Conservation (phyloP, 2,797 vertebrate genomes). For the Pangasius djambal region DNA sequence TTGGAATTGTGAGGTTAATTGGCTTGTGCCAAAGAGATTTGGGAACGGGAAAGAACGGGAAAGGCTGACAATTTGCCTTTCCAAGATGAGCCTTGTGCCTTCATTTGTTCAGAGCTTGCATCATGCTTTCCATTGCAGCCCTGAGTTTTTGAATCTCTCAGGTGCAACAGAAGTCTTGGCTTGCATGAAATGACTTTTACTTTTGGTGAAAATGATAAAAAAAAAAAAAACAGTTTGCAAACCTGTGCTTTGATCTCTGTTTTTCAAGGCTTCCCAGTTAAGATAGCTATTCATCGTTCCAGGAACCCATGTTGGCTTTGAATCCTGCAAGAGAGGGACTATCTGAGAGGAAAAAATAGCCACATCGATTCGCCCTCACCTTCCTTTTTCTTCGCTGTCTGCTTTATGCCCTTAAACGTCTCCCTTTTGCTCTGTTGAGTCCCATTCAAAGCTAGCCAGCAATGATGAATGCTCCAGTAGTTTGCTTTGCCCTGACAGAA, state of each 20-base stretch:
- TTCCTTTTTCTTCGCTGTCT: slow-evolving; percentile 71
- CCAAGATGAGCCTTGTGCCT: not conserved
- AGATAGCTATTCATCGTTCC: slow-evolving; percentile 56
- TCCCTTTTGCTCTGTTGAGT: slow-evolving; percentile 77
- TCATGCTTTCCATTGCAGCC: slow-evolving; percentile 58
- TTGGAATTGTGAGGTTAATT: slow-evolving; percentile 74
- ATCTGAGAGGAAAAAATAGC: slow-evolving; percentile 69
- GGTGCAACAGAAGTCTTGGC: slow-evolving; percentile 55
- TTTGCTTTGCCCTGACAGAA: slow-evolving; percentile 68
- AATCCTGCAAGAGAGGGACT: slow-evolving; percentile 66
- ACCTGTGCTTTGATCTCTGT: slow-evolving; percentile 66
- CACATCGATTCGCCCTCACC: slow-evolving; percentile 69
- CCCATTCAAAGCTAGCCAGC: slow-evolving; percentile 77
- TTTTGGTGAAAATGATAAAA: not conserved
- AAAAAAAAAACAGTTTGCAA: slow-evolving; percentile 2
- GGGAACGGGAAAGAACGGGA: slow-evolving; percentile 47
- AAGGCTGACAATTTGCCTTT: slow-evolving; percentile 33
- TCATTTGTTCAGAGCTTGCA: slow-evolving; percentile 70
- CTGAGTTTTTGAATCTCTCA: slow-evolving; percentile 59
- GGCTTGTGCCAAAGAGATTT: slow-evolving; percentile 74
- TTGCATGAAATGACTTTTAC: slow-evolving; percentile 10
- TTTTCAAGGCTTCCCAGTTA: slow-evolving; percentile 64
- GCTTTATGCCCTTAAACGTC: slow-evolving; percentile 71
- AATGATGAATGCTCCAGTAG: slow-evolving; percentile 77
- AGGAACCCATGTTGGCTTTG: slow-evolving; percentile 24